Evolutionary conservation across 2,888 invertebrate genomes (phyloP), one percentile per base, ranked within the genome.

Genomic region (Pristionchus exspectatus): DNA sequence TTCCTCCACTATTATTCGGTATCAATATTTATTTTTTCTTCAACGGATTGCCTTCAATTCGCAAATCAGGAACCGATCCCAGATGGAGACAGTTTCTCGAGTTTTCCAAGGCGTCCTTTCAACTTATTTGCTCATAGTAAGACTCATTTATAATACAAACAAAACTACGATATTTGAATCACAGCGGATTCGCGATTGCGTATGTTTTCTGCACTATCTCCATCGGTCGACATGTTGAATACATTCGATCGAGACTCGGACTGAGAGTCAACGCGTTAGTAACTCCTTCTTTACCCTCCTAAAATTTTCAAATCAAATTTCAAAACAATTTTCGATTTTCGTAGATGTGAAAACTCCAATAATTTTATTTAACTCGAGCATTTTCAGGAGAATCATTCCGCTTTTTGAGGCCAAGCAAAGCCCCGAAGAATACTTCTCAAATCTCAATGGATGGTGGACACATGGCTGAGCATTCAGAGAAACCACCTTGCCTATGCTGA

Each of bases 101-200:
- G 24, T 12, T 59, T 12, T 33, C 50, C 2, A 85, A 85, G 21
- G 84, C 84, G 0, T 56, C 10, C 21, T 85, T 85, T 59, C 84
- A 85, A 9, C 59, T 85, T 2, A 10, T 38, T 12, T 85, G 84
- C 14, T 33, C 84, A 3, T 85, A 85, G 84, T 85, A 16, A 56
- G 84, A n/a, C n/a, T n/a, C n/a, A n/a, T n/a, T n/a, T n/a, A n/a
- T n/a, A n/a, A n/a, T n/a, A 44, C 44, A 10, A 50, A 50, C 12
- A 3, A 50, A 50, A 50, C 10, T 5, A 9, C 9, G 3, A 5
- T 63, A 24, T 63, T 63, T n/a, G n/a, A n/a, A n/a, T n/a, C 16
- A 27, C 81, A 81, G 81, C 50, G 81, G 81, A 10, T 81, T 81
- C 27, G 4, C 2, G 5, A 0, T 81, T 16, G 81, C 81, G 0